Evolutionary conservation across 53 echinoderm and acorn worm species (phyloP).

Genomic region (Holothuria scabra): DNA sequence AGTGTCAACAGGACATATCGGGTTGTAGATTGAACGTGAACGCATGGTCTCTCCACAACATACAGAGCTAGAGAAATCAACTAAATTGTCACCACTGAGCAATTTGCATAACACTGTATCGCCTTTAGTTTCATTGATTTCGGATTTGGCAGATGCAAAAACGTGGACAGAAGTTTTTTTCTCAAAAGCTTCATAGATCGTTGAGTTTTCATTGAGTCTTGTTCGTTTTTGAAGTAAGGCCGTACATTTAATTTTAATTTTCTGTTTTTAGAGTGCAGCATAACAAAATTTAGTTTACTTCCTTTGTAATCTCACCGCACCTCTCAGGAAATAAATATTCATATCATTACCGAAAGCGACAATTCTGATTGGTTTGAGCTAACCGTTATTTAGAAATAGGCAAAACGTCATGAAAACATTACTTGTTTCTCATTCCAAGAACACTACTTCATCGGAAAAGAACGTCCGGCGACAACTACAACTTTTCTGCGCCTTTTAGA

Average conservation of each 20-base stretch:
- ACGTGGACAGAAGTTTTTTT: too few species aligned
- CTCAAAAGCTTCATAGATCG: too few species aligned
- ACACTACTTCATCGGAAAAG: too few species aligned
- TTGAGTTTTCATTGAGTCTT: too few species aligned
- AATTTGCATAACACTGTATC: conserved; percentile 44
- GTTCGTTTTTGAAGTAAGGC: too few species aligned
- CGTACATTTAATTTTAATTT: too few species aligned
- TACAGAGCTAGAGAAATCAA: not conserved
- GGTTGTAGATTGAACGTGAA: conserved; percentile 13
- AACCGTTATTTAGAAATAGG: conserved; percentile 31
- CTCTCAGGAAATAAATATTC: conserved; percentile 30
- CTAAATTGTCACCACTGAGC: conserved; percentile 34
- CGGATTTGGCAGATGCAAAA: too few species aligned
- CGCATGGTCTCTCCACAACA: conserved; percentile 26
- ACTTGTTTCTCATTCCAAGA: not conserved
- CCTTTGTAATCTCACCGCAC: conserved; percentile 30
- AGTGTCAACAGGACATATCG: not conserved
- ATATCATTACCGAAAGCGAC: not conserved
- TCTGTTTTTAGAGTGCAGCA: too few species aligned
- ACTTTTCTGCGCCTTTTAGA: too few species aligned
- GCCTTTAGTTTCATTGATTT: conserved; percentile 38
- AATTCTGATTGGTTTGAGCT: conserved; percentile 5
- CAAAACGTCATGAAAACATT: conserved; percentile 26
- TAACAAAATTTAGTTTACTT: conserved; percentile 24
- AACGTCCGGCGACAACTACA: too few species aligned